Conservation (phyloP, 2,113 vertebrate genomes). For the Otocyon megalotis region DNA sequence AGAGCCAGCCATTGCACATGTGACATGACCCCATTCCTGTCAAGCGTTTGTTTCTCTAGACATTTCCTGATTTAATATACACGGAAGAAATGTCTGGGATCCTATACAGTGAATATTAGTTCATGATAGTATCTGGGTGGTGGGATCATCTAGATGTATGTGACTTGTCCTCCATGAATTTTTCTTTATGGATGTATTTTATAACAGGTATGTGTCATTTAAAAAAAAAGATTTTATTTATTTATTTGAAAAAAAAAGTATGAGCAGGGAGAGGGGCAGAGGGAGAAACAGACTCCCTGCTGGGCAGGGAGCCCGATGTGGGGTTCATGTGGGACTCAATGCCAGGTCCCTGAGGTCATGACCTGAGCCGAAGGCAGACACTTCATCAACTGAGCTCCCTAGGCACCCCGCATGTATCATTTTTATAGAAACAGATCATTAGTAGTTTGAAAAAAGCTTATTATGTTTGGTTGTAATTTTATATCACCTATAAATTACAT, state of each 20-base stretch:
- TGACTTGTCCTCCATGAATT: neutral
- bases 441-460: neutral
- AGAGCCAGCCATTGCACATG: accelerated
- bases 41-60: neutral
- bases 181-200: neutral
- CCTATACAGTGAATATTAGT: too few species aligned
- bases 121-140: accelerated
- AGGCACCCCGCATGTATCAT: neutral
- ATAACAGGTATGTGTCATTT: neutral
- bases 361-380: too few species aligned
- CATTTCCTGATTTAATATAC: too few species aligned
- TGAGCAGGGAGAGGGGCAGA: too few species aligned
- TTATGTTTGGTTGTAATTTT: neutral
- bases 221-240: too few species aligned
- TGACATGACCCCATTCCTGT: accelerated
- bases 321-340: too few species aligned
- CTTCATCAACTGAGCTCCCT: too few species aligned
- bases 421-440: conserved; percentile 41
- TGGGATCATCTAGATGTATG: accelerated
- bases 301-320: too few species aligned
- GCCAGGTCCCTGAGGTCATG: too few species aligned
- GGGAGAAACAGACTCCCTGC: too few species aligned
- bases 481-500: neutral
- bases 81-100: neutral
- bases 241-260: too few species aligned